phyloP scores from a whole-genome alignment of 2,113 vertebrate genomes.

The Abramis brama region DNA sequence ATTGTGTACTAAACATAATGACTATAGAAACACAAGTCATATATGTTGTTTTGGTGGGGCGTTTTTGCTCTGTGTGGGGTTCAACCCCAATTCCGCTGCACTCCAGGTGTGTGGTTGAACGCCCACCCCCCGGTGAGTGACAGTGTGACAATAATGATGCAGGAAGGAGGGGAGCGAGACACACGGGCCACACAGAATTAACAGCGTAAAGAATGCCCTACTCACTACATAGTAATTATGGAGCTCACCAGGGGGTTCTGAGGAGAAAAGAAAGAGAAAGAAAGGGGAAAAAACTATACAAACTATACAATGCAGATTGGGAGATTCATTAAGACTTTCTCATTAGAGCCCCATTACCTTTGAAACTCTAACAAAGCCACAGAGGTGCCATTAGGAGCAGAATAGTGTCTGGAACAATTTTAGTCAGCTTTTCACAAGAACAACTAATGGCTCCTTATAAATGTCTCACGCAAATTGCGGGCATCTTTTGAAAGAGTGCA shows the following conservation, averaged over 20 bases:
- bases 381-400: slow-evolving; percentile 56
- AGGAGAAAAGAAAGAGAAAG: slow-evolving; percentile 43
- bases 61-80: slow-evolving; percentile 34
- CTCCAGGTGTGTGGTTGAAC: slow-evolving; percentile 50
- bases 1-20: slow-evolving; percentile 22
- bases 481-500: slow-evolving; percentile 36
- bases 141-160: slow-evolving; percentile 53
- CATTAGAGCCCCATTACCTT: slow-evolving; percentile 57
- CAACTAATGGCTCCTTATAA: slow-evolving; percentile 48
- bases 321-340: slow-evolving; percentile 60
- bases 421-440: slow-evolving; percentile 44
- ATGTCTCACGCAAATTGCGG: slow-evolving; percentile 47
- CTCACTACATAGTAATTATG: slow-evolving; percentile 53
- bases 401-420: slow-evolving; percentile 56
- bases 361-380: slow-evolving; percentile 48
- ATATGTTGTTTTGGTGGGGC: not conserved
- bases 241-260: slow-evolving; percentile 48
- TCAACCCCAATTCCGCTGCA: slow-evolving; percentile 31
- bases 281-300: slow-evolving; percentile 42
- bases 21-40: not conserved
- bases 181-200: slow-evolving; percentile 44
- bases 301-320: slow-evolving; percentile 56
- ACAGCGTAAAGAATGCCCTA: slow-evolving; percentile 44
- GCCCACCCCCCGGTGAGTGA: slow-evolving; percentile 37
- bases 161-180: slow-evolving; percentile 42